phyloP scores from a whole-genome alignment of 2,113 vertebrate genomes.

The Varanus salvator region DNA sequence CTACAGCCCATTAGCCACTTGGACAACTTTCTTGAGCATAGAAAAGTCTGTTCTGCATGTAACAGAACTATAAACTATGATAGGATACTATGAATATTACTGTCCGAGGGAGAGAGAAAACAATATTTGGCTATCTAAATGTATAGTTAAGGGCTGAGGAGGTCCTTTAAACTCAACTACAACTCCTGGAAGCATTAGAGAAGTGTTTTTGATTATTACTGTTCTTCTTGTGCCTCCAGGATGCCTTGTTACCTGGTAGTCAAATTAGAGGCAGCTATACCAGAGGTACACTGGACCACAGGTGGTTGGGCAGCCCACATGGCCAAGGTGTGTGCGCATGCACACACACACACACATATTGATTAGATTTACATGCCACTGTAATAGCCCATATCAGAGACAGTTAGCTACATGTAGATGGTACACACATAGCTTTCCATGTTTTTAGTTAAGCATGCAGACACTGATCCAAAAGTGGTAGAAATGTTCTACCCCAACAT shows the following conservation, averaged over 20 bases:
- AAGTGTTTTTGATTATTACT: neutral
- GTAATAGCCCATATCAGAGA: neutral
- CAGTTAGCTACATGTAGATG: neutral
- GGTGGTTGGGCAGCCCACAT: neutral
- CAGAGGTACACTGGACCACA: neutral
- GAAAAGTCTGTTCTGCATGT: too few relatives aligned
- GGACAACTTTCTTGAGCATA: too few relatives aligned
- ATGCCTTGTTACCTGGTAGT: neutral
- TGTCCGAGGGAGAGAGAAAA: too few relatives aligned
- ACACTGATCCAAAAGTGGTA: neutral
- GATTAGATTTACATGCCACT: neutral
- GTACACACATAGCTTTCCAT: neutral
- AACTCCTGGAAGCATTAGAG: too few relatives aligned
- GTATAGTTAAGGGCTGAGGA: too few relatives aligned
- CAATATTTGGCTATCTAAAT: too few relatives aligned
- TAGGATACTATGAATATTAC: too few relatives aligned
- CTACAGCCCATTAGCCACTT: too few relatives aligned
- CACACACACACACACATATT: too few relatives aligned
- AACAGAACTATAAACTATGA: too few relatives aligned
- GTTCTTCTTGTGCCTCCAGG: neutral
- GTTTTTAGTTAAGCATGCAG: neutral
- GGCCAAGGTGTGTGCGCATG: too few relatives aligned
- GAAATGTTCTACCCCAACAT: neutral
- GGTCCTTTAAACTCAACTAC: too few relatives aligned
- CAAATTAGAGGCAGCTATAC: neutral